Base-by-base conservation (phyloP, 2,113 vertebrate genomes). In the Pterocles gutturalis region DNA sequence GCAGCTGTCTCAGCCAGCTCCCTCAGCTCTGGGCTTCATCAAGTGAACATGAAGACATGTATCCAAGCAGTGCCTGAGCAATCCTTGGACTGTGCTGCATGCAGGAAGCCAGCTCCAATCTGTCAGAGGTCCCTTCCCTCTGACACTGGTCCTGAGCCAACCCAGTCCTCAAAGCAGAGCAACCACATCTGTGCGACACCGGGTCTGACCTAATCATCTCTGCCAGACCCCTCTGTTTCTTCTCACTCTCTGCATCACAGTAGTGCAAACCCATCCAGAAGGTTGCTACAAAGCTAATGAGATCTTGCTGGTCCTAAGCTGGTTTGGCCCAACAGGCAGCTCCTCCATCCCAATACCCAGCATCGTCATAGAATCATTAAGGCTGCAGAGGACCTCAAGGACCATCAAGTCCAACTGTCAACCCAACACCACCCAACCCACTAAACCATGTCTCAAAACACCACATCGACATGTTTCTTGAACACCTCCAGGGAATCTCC, bases 141-240 rank as follows among this genome's bases (percentile, higher is more conserved):
- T 5, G 2, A 31, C 24, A 1, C 45, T 5, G 20, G 18, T 72
- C 7, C 9, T 34, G 38, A 95, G 29, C 26, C 54, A 70, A 21
- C 13, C 24, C 49, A 45, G 17, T 31, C 36, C 49, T 72, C 67
- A 80, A 61, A 90, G 80, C 15, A 57, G 33, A 60, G 19, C 34
- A 29, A 28, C 9, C 3, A 1, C 0, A 0, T 57, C 19, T 0
- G 0, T 25, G 20, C 38, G 13, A 9, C 1, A 1, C 16, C 2
- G 1, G 36, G 7, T 41, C n/a, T 69, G 53, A 72, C 34, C 58
- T 77, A 24, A 6, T 76, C 24, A 9, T 33, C 46, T 84, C 60
- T 57, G 54, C 67, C 72, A 89, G 33, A 64, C 13, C 14, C 15
- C 46, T 6, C 26, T 51, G 18, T 45, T 90, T 83, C 57, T 71